Conservation (phyloP, 2,113 vertebrate species). For the Callocephalon fimbriatum region DNA sequence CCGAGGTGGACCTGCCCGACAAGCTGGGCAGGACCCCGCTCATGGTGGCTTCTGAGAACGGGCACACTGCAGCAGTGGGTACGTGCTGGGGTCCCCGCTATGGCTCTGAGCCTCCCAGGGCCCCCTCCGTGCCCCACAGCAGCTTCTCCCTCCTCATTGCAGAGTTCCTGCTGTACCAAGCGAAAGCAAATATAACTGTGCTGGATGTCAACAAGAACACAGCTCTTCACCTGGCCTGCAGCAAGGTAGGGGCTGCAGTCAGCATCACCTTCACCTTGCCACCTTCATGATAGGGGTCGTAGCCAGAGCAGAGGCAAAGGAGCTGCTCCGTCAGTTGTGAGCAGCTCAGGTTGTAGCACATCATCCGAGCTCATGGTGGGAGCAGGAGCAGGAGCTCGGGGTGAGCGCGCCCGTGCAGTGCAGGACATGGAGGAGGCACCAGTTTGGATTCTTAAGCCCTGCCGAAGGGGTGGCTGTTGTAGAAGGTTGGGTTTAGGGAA, state of each 20-base stretch:
- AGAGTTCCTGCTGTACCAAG: conserved; percentile 93
- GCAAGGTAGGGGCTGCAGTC: conserved; percentile 78
- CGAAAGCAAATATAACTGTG: conserved; percentile 90
- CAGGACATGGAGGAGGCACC: neutral
- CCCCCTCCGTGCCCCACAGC: neutral
- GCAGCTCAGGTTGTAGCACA: no score
- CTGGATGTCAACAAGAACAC: conserved; percentile 95
- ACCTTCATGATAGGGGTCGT: accelerated
- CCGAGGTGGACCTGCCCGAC: conserved; percentile 88
- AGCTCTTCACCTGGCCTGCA: conserved; percentile 97
- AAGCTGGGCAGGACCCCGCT: conserved; percentile 87
- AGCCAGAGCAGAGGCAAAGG: neutral
- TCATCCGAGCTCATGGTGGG: neutral
- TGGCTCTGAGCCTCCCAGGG: neutral
- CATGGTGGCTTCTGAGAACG: conserved; percentile 91
- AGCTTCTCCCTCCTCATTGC: neutral
- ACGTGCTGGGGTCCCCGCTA: neutral
- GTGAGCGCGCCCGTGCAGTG: accelerated
- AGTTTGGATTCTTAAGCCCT: neutral
- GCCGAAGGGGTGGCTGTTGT: accelerated
- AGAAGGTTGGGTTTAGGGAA: accelerated
- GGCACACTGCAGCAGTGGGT: conserved; percentile 90
- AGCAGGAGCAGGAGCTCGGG: neutral
- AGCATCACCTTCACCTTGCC: accelerated
- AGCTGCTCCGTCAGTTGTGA: no score